Base-by-base conservation (phyloP, 2,113 vertebrate genomes). In the Riparia riparia region DNA sequence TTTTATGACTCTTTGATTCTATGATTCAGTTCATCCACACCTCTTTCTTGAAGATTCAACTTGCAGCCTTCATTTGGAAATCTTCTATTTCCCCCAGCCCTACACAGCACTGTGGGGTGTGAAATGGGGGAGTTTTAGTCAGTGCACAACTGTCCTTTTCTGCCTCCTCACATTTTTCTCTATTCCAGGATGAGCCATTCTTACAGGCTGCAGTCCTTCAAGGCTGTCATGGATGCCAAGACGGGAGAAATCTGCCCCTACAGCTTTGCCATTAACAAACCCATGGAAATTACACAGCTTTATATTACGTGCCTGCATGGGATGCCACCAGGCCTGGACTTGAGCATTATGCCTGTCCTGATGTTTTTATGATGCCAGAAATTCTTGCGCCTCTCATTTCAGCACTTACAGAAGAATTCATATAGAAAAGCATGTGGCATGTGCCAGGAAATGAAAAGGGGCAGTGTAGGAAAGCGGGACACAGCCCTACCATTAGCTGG, bases 311-410 rank as follows among this genome's bases (percentile, higher is more conserved):
- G 13, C 12, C 31, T 24, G 26, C 58, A 49, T 6, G 6, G 14
- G 3, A 70, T 18, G 15, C 22, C 18, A 20, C 4, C 25, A 32
- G 42, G 7, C 14, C 15, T 7, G 12, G 37, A 63, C 3, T 1
- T 7, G 9, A 41, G 14, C 8, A 44, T 50, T 60, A 45, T 29
- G 3, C 22, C 16, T 15, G 14, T 3, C 15, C 14, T 4, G 2
- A 53, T 53, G 4, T 32, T 37, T 63, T 32, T 39, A 54, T 32
- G 32, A 63, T 32, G 8, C 26, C 0, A 0, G 24, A 69, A 58
- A 58, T 58, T 18, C 29, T 41, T 58, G 10, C 4, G 11, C 5
- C 7, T 11, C 11, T 58, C 11, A 69, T 69, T 5, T 28, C 29
- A 50, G 22, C 22, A 82, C 14, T 58, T 69, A 57, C 6, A 49